phyloP scores from a whole-genome alignment of 1,140 invertebrate species.

The Palaemon carinicauda region DNA sequence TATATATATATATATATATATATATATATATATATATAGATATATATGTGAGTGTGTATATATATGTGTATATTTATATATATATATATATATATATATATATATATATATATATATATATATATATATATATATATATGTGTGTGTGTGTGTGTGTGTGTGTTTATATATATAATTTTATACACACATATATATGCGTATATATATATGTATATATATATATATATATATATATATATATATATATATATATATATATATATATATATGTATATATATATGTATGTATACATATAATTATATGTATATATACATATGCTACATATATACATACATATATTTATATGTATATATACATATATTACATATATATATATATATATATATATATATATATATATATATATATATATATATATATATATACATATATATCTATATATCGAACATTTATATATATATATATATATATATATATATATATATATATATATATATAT shows the following conservation, averaged over 20 bases:
- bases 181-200: too few relatives aligned
- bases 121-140: neutral
- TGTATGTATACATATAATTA: neutral
- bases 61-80: neutral
- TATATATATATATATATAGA: neutral
- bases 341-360: constrained; percentile 6
- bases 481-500: neutral
- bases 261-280: neutral
- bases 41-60: neutral
- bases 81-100: neutral
- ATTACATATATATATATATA: neutral
- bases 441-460: neutral
- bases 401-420: constrained; percentile 2
- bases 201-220: too few relatives aligned
- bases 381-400: neutral
- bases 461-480: neutral
- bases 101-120: neutral
- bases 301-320: neutral
- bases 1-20: neutral
- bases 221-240: too few relatives aligned
- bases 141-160: too few relatives aligned
- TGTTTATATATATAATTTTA: too few relatives aligned
- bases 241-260: neutral
- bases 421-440: neutral
- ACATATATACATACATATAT: constrained; percentile 20